phyloP scores from a whole-genome alignment of 2,888 invertebrate genomes.

The Itoplectis maculator region DNA sequence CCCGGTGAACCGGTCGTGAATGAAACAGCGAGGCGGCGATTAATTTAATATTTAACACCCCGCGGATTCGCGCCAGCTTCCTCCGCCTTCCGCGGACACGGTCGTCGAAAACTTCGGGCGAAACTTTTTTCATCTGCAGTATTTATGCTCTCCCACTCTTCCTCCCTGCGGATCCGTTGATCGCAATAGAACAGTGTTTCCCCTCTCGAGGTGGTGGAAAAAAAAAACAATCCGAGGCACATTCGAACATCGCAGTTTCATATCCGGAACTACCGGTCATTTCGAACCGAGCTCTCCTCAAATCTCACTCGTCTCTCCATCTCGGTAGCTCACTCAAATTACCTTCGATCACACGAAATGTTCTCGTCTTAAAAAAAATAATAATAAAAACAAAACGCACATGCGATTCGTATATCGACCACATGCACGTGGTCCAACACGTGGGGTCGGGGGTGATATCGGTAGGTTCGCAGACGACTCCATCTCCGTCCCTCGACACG shows the following conservation, averaged over 20 bases:
- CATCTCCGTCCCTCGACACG: constrained; percentile 18
- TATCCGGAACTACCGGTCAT: too few species aligned
- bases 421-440: background rate
- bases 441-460: constrained; percentile 21
- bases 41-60: constrained; percentile 59
- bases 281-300: too few species aligned
- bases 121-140: constrained; percentile 28
- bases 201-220: background rate
- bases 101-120: constrained; percentile 4
- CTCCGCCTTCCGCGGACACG: constrained; percentile 8
- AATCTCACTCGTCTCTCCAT: background rate
- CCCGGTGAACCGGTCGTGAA: constrained; percentile 45
- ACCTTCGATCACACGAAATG: background rate
- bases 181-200: background rate
- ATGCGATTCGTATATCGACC: background rate
- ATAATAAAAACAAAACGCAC: too few species aligned
- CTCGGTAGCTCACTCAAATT: too few species aligned
- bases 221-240: background rate
- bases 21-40: constrained; percentile 56
- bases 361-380: constrained; percentile 11
- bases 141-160: too few species aligned
- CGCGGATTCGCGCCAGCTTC: constrained; percentile 5
- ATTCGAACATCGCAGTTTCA: too few species aligned
- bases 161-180: constrained; percentile 1
- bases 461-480: constrained; percentile 5